Percentiles rank a stretch among this genome's conserved stretches.
Conservation (phyloP, 1,140 invertebrate genomes). For the Pseudomyrmex dendroicus region DNA sequence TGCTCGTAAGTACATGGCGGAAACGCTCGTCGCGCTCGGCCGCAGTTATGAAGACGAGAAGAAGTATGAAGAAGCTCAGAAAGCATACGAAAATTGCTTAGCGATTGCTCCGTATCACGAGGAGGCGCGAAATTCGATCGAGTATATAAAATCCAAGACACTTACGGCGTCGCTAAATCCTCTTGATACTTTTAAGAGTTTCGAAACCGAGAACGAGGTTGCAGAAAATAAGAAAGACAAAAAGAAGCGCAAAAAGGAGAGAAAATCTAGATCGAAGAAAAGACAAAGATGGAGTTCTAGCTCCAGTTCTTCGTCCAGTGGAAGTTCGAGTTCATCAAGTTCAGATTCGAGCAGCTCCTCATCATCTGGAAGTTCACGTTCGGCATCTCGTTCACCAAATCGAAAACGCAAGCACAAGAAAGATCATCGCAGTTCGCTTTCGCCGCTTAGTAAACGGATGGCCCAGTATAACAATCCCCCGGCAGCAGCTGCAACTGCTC, state of each 20-base stretch:
- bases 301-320: constrained; percentile 88
- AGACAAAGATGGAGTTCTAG: constrained; percentile 87
- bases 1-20: constrained; percentile 96
- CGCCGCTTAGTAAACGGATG: constrained; percentile 92
- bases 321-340: constrained; percentile 86
- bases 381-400: constrained; percentile 86
- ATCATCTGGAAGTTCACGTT: constrained; percentile 88
- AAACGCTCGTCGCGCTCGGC: constrained; percentile 94
- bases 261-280: constrained; percentile 90
- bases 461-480: constrained; percentile 86
- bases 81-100: constrained; percentile 93
- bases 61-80: constrained; percentile 93
- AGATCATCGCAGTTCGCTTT: constrained; percentile 88
- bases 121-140: constrained; percentile 92
- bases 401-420: constrained; percentile 89
- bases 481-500: constrained; percentile 84
- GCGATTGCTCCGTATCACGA: constrained; percentile 93
- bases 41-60: constrained; percentile 94
- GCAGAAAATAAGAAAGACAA: constrained; percentile 88
- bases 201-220: constrained; percentile 78
- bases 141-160: constrained; percentile 90
- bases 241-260: constrained; percentile 90
- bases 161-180: constrained; percentile 75
- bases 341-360: constrained; percentile 86
- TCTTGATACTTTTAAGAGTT: constrained; percentile 81